Evolutionary conservation across 2,888 invertebrate genomes (phyloP).

Genomic region (Phorcus lineatus): DNA sequence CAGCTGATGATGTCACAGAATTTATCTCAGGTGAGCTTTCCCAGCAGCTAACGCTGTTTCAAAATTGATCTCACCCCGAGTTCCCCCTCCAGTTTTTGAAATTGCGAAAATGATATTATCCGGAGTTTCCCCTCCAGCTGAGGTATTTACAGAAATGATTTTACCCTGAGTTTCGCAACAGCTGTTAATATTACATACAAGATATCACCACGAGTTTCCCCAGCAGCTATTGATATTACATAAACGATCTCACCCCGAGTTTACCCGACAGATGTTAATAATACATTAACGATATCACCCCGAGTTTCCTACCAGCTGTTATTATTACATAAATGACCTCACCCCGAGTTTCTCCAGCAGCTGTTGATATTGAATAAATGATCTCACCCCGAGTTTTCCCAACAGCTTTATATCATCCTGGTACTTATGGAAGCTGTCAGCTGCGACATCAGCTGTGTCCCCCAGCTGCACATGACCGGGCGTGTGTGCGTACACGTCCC

Average conservation of each 20-base stretch:
- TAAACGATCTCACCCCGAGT: conserved; percentile 75
- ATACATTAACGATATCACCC: too few species aligned
- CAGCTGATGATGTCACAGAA: too few species aligned
- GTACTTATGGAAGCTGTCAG: conserved; percentile 82
- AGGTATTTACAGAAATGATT: too few species aligned
- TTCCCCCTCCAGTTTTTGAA: conserved; percentile 76
- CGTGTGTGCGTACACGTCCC: conserved; percentile 80
- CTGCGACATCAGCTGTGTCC: conserved; percentile 80
- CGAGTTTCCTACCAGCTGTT: too few species aligned
- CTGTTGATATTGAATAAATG: conserved; percentile 24
- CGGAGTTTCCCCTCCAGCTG: conserved; percentile 78
- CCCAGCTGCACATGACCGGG: conserved; percentile 81
- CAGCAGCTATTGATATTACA: conserved; percentile 72
- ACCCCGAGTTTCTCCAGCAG: conserved; percentile 79
- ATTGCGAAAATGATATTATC: conserved; percentile 41
- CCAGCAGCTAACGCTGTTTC: too few species aligned
- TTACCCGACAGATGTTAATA: conserved; percentile 75
- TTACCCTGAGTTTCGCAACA: too few species aligned
- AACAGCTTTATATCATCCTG: conserved; percentile 80
- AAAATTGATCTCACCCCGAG: conserved; percentile 78
- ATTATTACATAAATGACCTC: neutral
- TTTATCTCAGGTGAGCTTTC: too few species aligned
- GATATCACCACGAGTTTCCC: conserved; percentile 77
- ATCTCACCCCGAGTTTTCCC: conserved; percentile 77
- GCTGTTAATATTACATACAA: too few species aligned